These are phyloP conservation scores for Antedon mediterranea DNA, from an alignment of 53 echinoderm and acorn worm genomes.

Conservation along the genomic window DNA sequence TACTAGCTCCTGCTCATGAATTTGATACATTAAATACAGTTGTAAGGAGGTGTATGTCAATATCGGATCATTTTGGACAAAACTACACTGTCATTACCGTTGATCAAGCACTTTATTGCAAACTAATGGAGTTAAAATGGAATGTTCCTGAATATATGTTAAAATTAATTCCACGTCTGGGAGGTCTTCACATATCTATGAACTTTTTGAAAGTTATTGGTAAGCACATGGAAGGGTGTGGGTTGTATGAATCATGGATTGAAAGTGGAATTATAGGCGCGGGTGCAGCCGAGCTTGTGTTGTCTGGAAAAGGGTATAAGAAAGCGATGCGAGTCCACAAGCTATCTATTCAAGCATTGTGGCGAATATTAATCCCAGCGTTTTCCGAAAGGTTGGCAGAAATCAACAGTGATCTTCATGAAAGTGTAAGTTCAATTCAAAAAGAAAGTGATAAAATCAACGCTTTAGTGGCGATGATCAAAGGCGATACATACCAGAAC, in stretches of 20 bases:
- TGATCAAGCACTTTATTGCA: slow-evolving; percentile 10
- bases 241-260: slow-evolving; percentile 21
- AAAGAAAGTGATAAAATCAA: neutral
- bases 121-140: slow-evolving; percentile 30
- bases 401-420: neutral
- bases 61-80: slow-evolving; percentile 1
- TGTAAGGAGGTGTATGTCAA: slow-evolving; percentile 3
- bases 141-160: too few relatives aligned
- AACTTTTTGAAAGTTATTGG: slow-evolving; percentile 26
- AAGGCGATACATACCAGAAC: too few relatives aligned
- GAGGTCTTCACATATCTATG: slow-evolving; percentile 27
- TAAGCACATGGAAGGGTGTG: slow-evolving; percentile 19
- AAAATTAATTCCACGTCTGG: neutral
- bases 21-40: slow-evolving; percentile 8
- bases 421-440: neutral
- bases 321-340: slow-evolving; percentile 35
- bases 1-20: slow-evolving; percentile 9
- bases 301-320: slow-evolving; percentile 18
- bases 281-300: neutral
- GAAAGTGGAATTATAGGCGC: slow-evolving; percentile 21
- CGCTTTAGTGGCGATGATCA: neutral
- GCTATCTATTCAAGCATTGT: slow-evolving; percentile 30
- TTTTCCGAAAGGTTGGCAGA: neutral
- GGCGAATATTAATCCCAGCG: slow-evolving; percentile 11
- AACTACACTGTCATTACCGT: slow-evolving; percentile 6